Conservation (phyloP, 1,140 invertebrate genomes). For the Trichoplusia ni region DNA sequence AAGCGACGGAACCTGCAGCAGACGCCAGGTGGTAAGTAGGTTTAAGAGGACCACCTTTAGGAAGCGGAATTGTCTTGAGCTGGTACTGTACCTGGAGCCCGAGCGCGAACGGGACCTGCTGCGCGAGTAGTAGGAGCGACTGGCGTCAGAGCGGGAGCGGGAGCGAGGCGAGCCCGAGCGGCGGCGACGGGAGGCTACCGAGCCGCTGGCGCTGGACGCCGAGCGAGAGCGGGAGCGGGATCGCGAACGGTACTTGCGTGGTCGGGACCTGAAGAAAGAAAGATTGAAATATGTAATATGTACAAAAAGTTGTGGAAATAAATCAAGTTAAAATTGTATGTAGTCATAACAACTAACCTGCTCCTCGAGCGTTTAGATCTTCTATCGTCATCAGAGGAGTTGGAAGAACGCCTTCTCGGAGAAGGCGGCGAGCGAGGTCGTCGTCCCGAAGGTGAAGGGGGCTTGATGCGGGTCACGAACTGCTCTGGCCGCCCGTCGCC, state of each 20-base stretch:
- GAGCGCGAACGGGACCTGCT: conserved; percentile 85
- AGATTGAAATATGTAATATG: background rate
- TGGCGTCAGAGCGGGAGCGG: conserved; percentile 79
- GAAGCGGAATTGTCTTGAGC: too few species aligned
- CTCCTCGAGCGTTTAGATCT: conserved; percentile 79
- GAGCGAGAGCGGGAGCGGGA: conserved; percentile 80
- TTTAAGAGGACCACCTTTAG: too few species aligned
- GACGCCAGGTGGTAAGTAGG: background rate
- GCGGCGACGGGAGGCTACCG: conserved; percentile 78
- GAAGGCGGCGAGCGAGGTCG: conserved; percentile 75
- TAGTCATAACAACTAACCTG: too few species aligned
- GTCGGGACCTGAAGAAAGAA: conserved; percentile 69
- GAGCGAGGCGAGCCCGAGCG: conserved; percentile 81
- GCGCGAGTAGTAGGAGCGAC: conserved; percentile 82
- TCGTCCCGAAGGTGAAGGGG: conserved; percentile 60
- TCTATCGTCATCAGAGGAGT: conserved; percentile 68
- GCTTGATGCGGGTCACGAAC: conserved; percentile 74
- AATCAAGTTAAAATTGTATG: too few species aligned
- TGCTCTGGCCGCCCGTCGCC: conserved; percentile 79
- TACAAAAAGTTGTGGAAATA: too few species aligned
- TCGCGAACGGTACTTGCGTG: conserved; percentile 78
- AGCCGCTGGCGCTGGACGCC: conserved; percentile 73
- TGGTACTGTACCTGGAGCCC: conserved; percentile 82
- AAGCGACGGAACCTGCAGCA: conserved; percentile 58
- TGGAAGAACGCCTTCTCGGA: conserved; percentile 75